A percentile compares a stretch with the other conserved stretches of the same genome.
Conservation (phyloP, 2,113 vertebrate species). For the Cyanoliseus patagonus region DNA sequence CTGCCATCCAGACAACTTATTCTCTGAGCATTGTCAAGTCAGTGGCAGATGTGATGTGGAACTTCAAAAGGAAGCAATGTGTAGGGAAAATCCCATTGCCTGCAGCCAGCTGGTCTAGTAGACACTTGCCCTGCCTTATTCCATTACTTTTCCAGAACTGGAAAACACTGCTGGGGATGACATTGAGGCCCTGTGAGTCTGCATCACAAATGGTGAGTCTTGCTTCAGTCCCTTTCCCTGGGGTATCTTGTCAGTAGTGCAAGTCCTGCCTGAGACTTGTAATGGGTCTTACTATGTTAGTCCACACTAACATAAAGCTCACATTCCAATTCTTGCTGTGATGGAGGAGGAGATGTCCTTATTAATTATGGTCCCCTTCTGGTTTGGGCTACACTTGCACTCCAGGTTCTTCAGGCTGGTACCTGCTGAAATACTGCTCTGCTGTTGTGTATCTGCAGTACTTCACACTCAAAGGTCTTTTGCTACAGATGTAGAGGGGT, state of each 20-base stretch:
- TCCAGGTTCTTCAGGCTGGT: neutral
- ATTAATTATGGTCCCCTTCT: neutral
- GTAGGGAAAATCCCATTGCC: neutral
- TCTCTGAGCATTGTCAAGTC: neutral
- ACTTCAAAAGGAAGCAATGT: neutral
- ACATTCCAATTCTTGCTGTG: neutral
- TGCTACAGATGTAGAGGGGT: neutral
- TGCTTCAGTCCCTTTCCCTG: neutral
- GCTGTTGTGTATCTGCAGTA: neutral
- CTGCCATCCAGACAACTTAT: neutral
- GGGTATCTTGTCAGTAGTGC: neutral
- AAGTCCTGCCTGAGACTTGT: neutral
- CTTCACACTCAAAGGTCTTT: neutral
- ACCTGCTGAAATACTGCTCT: neutral
- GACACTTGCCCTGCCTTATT: neutral
- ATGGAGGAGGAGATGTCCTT: too few species aligned
- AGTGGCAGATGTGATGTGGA: neutral
- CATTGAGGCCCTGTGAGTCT: neutral
- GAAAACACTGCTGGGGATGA: neutral
- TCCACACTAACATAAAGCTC: neutral
- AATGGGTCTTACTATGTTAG: too few species aligned
- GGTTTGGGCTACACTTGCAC: neutral
- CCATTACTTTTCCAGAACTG: neutral
- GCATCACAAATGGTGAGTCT: neutral
- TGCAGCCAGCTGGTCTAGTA: neutral